These are phyloP conservation scores for Spodoptera litura DNA, from an alignment of 1,140 invertebrate genomes.

Conservation along the genomic window DNA sequence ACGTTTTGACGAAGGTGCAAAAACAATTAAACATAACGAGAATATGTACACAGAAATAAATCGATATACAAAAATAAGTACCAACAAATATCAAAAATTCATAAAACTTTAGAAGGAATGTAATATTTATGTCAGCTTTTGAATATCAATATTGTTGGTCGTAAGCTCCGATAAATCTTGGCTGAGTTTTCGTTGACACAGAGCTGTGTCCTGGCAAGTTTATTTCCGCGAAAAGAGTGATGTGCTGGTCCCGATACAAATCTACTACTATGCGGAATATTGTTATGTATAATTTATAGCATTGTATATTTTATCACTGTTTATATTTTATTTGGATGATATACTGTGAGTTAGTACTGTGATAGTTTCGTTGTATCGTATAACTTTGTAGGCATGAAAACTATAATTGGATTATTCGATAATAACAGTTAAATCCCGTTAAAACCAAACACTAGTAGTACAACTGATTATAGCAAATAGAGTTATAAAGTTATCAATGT, in stretches of 20 bases:
- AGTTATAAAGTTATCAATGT: too few relatives aligned
- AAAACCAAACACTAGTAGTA: too few relatives aligned
- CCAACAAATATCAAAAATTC: constrained; percentile 10
- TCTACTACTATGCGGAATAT: constrained; percentile 56
- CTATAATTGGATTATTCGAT: too few relatives aligned
- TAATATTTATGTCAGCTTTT: constrained; percentile 44
- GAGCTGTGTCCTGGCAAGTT: constrained; percentile 67
- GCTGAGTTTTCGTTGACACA: constrained; percentile 60
- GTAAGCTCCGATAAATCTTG: constrained; percentile 63
- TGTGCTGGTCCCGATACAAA: constrained; percentile 65
- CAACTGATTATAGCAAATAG: too few relatives aligned
- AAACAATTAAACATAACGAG: background rate
- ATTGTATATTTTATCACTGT: background rate
- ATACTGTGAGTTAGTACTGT: background rate
- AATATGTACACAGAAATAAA: background rate
- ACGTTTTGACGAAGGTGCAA: background rate
- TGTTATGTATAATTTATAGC: constrained; percentile 40
- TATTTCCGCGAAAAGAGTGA: constrained; percentile 69
- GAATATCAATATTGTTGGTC: constrained; percentile 52
- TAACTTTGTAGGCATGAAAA: too few relatives aligned
- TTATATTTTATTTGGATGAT: background rate
- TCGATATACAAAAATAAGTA: background rate
- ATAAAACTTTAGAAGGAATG: constrained; percentile 5
- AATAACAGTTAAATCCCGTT: too few relatives aligned
- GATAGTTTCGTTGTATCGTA: background rate